Evolutionary conservation across 2,888 invertebrate genomes (phyloP), one percentile per base, ranked within the genome.

Genomic region (Dexiosoma caninum): DNA sequence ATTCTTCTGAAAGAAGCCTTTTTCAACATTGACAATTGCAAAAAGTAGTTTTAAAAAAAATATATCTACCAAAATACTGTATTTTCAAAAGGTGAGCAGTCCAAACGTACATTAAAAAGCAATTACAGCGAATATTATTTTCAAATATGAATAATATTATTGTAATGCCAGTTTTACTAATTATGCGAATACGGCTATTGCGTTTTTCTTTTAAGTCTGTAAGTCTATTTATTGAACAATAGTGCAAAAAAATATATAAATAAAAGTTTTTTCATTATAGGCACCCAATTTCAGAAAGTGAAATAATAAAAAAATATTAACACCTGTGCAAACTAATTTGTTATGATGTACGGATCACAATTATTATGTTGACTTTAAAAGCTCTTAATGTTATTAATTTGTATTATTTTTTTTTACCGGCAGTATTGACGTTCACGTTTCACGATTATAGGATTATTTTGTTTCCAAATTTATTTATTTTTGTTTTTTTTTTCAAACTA

Each of bases 301-400:
- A 46, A 67, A 67, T 30, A 44, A 3, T 3, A 27, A n/a, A 6
- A 5, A 27, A 53, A 37, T 51, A 70, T 44, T 70, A 51, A 69
- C 79, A 79, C 79, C 74, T 79, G 79, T 70, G 49, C 42, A 74
- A 79, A 69, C 57, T 35, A 12, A 37, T 35, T 59, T 2, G 27
- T 35, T 37, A 32, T 14, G 53, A 32, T 23, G 19, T 32, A 12
- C 12, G 12, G 10, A 59, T 40, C 9, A 51, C 21, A 40, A 35
- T 66, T 12, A 55, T 55, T 35, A 55, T 57, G 46, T 23, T 69
- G 16, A 3, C 40, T 55, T 49, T 40, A 14, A 44, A 57, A 32
- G 35, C 16, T 53, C 23, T 53, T 62, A 40, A 51, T 71, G 12
- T 32, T 30, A 27, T 21, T 44, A 37, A 35, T 71, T 66, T 72